Evolutionary conservation across 2,797 vertebrate genomes (phyloP), one percentile per base, ranked within the genome.

Genomic region (Alexandromys oeconomus): DNA sequence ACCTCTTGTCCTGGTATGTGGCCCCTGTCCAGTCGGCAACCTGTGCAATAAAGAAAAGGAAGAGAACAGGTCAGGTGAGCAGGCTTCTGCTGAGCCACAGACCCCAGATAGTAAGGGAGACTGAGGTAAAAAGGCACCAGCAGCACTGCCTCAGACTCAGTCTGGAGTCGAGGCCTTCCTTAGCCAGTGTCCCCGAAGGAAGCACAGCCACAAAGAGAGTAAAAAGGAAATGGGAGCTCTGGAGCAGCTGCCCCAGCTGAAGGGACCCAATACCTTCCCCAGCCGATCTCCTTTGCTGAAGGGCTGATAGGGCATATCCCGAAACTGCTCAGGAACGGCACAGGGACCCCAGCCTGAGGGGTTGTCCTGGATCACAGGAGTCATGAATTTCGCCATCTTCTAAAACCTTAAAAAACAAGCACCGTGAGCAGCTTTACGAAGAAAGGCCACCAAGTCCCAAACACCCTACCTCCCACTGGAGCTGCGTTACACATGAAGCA

Each of bases 1-100:
- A 99, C 99, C 99, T 99, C 98, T 99, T 99, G 98, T 99, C 99
- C 97, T 99, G 99, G 93, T 99, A 99, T 0, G 99, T 99, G 25
- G 99, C 99, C 96, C 99, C 99, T 0, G 99, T 99, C 99, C 99
- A 99, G 90, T 99, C 99, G 2, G 99, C 99, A 74, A 99, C 99
- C 99, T 99, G 88, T n/a, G 79, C 21, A 82, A 94, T 0, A 96
- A 97, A 95, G 6, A 89, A 27, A 40, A 92, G 34, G 90, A 19
- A 94, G 69, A 91, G 54, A 85, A 93, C 43, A 40, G 67, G 74
- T 96, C 90, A 96, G 21, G 15, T 6, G 65, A 78, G 54, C 17
- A 61, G 27, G 57, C 57, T 48, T 93, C 92, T 61, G 63, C 0
- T 61, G 82, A 85, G 57, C 92, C 92, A 95, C 94, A 97, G 91